Base-by-base conservation (phyloP, 2,888 invertebrate genomes). In the Dysmachus trigonus region DNA sequence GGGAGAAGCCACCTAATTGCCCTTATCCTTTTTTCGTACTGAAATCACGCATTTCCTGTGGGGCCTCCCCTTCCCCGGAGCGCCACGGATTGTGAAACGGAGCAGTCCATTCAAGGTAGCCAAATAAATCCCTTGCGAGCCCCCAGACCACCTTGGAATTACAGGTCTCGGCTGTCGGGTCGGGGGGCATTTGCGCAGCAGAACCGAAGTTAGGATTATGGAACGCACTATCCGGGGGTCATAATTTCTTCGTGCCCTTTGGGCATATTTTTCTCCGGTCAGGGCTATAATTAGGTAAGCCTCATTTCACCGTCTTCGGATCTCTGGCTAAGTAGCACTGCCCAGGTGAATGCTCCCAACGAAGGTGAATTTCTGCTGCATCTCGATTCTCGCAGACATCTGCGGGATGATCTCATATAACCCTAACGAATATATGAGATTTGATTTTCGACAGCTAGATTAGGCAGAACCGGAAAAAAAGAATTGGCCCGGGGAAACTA, bases 31-130 rank as follows among this genome's bases (percentile, higher is more conserved):
- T 81, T 81, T 81, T 81, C 81, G 81, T 81, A 81, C 62, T 62
- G 30, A 83, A 83, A 83, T 83, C 83, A 83, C 83, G 72, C 72
- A 72, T 72, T 83, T 83, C 83, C 83, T 35, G 72, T 83, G 41
- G 72, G 62, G 72, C 15, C 38, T 15, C 27, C 62, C 62, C 41
- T 41, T 27, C 38, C 62, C 62, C 27, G 62, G 10, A 22, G 62
- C 62, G 62, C 62, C 62, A 27, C 13, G 27, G 62, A 7, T 22
- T 22, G 62, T 22, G 62, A 72, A 71, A 35, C 41, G 22, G 38
- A 41, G 72, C 83, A 83, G 72, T 71, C 30, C 22, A 62, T 62
- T 22, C 8, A 62, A 62, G 13, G 8, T 22, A 62, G 6, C 22
- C 62, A 62, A 62, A 62, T 18, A 27, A 27, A 62, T 62, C 62